These are phyloP conservation scores for Vulpes lagopus DNA, from an alignment of 2,113 vertebrate genomes.

Conservation along the genomic window DNA sequence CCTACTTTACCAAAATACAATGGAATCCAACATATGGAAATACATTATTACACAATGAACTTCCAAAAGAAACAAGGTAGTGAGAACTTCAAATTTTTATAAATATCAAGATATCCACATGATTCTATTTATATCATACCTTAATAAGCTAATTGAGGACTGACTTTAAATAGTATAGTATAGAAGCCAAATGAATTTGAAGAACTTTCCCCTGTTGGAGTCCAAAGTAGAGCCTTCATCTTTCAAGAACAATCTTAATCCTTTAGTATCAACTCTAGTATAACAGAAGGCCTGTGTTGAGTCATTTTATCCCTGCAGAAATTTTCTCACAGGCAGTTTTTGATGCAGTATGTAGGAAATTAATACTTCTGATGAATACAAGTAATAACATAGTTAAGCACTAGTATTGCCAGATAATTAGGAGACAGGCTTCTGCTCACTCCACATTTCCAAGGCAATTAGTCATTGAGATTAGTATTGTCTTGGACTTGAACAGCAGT, in stretches of 20 bases:
- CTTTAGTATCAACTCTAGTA: not conserved
- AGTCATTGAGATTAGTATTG: not conserved
- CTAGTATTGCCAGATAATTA: not conserved
- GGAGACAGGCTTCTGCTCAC: not conserved
- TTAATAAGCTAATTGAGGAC: not conserved
- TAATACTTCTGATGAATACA: not conserved
- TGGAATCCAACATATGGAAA: not conserved
- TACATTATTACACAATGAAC: not conserved
- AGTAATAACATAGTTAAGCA: not conserved
- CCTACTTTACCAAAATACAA: constrained; percentile 17
- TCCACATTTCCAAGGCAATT: not conserved
- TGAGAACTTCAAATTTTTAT: not conserved
- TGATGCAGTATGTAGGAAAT: not conserved
- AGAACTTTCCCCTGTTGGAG: not conserved
- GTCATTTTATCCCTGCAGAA: not conserved
- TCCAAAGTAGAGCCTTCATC: not conserved
- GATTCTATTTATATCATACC: not conserved
- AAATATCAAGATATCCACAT: not conserved
- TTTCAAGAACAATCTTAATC: not conserved
- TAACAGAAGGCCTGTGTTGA: not conserved
- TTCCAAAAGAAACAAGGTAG: not conserved
- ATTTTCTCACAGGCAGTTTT: not conserved
- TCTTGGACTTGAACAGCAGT: not conserved
- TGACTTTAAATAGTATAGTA: not conserved
- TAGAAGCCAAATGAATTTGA: not conserved